Evolutionary conservation across 1,140 invertebrate genomes (phyloP).

Genomic region (Meloidogyne exigua): DNA sequence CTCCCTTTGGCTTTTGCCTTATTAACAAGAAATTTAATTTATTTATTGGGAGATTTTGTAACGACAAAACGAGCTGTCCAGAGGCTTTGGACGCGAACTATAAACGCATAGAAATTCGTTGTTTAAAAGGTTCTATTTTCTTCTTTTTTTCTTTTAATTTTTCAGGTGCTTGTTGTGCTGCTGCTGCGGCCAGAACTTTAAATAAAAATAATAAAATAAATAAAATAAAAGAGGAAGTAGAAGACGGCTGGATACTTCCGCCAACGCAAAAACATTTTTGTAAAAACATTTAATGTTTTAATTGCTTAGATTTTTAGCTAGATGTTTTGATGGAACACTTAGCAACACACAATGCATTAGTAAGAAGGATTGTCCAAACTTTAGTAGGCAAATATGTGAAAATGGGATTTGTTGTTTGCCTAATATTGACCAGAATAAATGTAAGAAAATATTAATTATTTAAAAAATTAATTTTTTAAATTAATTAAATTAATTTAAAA

Average conservation of each 20-base stretch:
- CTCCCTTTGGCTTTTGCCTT: not conserved
- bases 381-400: not conserved
- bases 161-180: not conserved
- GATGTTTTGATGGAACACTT: conserved; percentile 1
- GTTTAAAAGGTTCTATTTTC: not conserved
- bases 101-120: not conserved
- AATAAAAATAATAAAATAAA: no score
- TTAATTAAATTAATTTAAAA: no score
- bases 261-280: not conserved
- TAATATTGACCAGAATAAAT: conserved; percentile 1
- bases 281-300: not conserved
- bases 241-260: not conserved
- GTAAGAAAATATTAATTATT: no score
- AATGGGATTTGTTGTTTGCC: conserved; percentile 6
- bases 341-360: not conserved
- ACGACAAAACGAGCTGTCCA: not conserved
- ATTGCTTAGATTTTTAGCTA: not conserved
- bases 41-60: conserved; percentile 1
- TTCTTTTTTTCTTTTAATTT: not conserved
- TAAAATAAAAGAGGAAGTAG: not conserved
- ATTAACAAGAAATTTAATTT: not conserved
- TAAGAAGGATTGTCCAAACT: not conserved
- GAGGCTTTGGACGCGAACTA: not conserved
- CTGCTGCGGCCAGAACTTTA: not conserved
- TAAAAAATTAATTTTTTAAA: not conserved